Evolutionary conservation across 2,797 vertebrate species (phyloP).

Genomic region (Acropternis orthonyx): DNA sequence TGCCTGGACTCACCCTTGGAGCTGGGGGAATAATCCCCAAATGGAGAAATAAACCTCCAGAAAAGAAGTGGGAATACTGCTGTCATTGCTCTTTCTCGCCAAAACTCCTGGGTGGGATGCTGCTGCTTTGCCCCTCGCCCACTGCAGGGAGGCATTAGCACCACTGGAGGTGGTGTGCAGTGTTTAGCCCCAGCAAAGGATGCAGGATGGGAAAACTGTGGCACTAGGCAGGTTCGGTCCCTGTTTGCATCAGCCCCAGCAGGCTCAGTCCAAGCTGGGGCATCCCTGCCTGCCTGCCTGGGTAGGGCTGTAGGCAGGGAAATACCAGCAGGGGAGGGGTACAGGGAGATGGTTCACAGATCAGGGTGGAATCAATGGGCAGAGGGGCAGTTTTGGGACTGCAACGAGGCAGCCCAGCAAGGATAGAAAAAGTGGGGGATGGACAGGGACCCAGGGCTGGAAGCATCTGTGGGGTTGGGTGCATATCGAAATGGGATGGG

Average conservation of each 20-base stretch:
- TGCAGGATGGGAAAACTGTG: fast-evolving
- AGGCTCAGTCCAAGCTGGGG: neutral
- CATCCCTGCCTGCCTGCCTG: neutral
- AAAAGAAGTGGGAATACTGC: neutral
- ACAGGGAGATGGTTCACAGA: neutral
- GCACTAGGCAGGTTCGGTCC: neutral
- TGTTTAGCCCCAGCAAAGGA: neutral
- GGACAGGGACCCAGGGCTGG: neutral
- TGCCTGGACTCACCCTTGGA: neutral
- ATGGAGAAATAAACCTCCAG: slow-evolving; percentile 25
- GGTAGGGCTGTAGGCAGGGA: neutral
- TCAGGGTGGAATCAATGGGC: fast-evolving
- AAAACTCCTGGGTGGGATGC: fast-evolving
- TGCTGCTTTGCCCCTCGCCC: fast-evolving
- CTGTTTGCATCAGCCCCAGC: fast-evolving
- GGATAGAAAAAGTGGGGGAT: neutral
- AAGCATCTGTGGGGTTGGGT: fast-evolving
- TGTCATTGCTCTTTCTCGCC: neutral
- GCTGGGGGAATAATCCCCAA: fast-evolving
- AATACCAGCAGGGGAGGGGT: fast-evolving
- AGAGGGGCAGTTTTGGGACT: neutral
- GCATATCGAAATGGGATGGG: neutral
- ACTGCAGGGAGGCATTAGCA: fast-evolving
- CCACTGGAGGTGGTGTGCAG: fast-evolving
- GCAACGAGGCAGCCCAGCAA: neutral